Conservation (phyloP, 2,888 invertebrate species). For the Anthrax anthrax region DNA sequence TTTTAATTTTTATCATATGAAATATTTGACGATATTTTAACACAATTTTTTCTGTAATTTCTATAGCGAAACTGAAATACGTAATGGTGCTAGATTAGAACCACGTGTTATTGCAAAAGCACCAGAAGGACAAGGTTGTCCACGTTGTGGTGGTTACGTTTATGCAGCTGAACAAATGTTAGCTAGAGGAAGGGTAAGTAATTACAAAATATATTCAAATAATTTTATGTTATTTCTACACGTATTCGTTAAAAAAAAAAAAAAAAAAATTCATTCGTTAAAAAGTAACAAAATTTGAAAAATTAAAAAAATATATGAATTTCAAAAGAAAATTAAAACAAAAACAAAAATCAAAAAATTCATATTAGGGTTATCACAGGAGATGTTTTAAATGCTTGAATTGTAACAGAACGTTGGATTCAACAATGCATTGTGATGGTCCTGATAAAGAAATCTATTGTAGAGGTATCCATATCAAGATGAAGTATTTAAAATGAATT, state of each 20-base stretch:
- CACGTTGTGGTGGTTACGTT: constrained; percentile 75
- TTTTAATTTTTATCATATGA: background rate
- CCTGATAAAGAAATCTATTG: constrained; percentile 86
- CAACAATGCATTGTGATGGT: constrained; percentile 81
- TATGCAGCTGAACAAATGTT: constrained; percentile 89
- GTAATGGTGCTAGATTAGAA: constrained; percentile 48
- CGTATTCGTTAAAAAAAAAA: background rate
- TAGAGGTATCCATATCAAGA: constrained; percentile 45
- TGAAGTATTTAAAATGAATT: too few species aligned
- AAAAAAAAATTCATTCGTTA: background rate
- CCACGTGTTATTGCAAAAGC: constrained; percentile 63
- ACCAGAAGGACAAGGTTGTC: constrained; percentile 74
- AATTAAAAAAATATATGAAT: background rate
- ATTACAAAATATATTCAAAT: background rate
- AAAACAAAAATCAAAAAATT: background rate
- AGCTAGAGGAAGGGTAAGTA: constrained; percentile 73
- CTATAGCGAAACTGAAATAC: constrained; percentile 20
- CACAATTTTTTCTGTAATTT: too few species aligned
- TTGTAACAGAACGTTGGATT: constrained; percentile 74
- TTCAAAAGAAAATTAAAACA: background rate
- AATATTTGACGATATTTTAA: background rate
- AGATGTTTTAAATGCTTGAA: constrained; percentile 78
- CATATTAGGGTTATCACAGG: constrained; percentile 65
- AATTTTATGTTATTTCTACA: background rate
- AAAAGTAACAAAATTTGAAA: background rate